Percentiles rank a stretch among this genome's conserved stretches.
phyloP scores from a whole-genome alignment of 2,888 invertebrate species.

The Heteropelma amictum region DNA sequence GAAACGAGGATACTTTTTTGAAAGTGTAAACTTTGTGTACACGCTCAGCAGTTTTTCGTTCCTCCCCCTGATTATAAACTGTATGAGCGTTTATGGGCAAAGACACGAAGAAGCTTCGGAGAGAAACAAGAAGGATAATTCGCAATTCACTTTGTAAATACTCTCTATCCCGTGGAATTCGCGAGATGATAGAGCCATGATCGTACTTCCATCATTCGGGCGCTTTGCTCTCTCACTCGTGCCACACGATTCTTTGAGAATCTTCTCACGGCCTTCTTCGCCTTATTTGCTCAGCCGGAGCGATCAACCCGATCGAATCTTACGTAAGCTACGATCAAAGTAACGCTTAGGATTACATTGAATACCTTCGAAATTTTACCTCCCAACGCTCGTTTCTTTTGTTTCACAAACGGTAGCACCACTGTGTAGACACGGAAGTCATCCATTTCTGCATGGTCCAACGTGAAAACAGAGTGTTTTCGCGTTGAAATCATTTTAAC shows the following conservation, averaged over 20 bases:
- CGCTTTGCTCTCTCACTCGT: conserved; percentile 42
- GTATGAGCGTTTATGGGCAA: neutral
- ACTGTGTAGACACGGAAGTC: too few relatives aligned
- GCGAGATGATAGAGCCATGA: conserved; percentile 48
- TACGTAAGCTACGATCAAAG: conserved; percentile 39
- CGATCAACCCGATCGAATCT: conserved; percentile 42
- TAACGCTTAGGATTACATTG: neutral
- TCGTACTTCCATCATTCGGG: conserved; percentile 39
- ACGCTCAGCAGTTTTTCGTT: conserved; percentile 1
- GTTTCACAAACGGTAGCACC: neutral
- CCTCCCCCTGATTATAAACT: neutral
- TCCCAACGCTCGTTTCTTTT: neutral
- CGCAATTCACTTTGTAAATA: conserved; percentile 45
- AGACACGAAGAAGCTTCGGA: neutral
- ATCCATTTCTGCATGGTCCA: too few relatives aligned
- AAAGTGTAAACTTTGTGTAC: conserved; percentile 14
- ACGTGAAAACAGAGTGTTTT: too few relatives aligned
- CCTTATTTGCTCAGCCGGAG: conserved; percentile 21
- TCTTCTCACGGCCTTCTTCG: conserved; percentile 50
- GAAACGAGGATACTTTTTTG: too few relatives aligned
- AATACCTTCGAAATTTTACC: neutral
- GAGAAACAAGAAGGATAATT: conserved; percentile 35
- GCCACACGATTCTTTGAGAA: conserved; percentile 49
- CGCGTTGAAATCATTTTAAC: too few relatives aligned
- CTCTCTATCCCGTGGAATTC: conserved; percentile 46